Conservation (phyloP, 2,797 vertebrate genomes). For the Hippocampus kuda region DNA sequence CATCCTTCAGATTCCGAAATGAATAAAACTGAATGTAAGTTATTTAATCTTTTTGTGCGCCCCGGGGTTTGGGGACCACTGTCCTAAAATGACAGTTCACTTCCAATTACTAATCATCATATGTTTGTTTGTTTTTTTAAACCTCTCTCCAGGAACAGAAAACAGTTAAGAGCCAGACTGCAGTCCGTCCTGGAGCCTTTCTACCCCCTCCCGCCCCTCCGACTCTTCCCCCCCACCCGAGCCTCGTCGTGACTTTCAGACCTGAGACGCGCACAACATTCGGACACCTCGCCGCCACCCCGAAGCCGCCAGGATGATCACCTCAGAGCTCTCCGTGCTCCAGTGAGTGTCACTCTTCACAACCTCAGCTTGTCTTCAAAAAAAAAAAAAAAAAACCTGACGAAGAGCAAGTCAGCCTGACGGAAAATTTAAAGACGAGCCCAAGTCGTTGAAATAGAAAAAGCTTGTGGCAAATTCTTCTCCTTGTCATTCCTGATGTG, state of each 20-base stretch:
- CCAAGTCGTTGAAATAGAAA: too few species aligned
- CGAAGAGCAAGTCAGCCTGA: too few species aligned
- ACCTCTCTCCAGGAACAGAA: constrained; percentile 33
- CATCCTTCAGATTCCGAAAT: too few species aligned
- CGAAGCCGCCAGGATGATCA: constrained; percentile 79
- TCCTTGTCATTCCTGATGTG: too few species aligned
- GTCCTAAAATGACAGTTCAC: not conserved
- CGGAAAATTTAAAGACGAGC: too few species aligned
- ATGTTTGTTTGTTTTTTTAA: not conserved
- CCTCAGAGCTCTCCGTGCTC: constrained; percentile 92
- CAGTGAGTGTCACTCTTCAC: constrained; percentile 76
- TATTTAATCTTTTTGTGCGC: too few species aligned
- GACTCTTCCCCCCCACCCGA: constrained; percentile 16
- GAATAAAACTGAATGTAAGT: too few species aligned
- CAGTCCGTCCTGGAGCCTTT: constrained; percentile 36
- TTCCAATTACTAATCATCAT: not conserved
- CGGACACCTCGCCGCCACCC: constrained; percentile 18
- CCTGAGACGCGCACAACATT: constrained; percentile 12
- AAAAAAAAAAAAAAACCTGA: too few species aligned
- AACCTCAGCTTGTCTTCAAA: not conserved
- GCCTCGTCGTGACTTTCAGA: constrained; percentile 12
- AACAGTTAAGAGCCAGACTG: constrained; percentile 44
- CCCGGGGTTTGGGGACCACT: too few species aligned
- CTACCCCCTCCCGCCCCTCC: constrained; percentile 24
- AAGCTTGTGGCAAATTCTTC: too few species aligned